Base-by-base conservation (phyloP, 2,888 invertebrate genomes). In the Caenorhabditis panamensis region DNA sequence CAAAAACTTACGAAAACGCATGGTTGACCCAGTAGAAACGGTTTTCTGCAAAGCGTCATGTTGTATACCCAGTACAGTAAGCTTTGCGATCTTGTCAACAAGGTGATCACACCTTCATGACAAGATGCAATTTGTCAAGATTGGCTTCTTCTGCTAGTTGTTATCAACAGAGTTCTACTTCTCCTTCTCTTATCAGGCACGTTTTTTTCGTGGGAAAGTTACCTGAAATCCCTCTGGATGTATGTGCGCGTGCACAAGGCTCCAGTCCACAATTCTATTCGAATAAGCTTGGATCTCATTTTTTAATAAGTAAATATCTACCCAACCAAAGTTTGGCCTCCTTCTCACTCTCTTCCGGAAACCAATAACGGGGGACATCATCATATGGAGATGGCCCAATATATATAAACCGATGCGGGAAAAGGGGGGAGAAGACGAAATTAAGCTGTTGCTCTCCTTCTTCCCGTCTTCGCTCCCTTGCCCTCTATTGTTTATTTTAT, bases 361-460 rank as follows among this genome's bases (percentile, higher is more conserved):
- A 66, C 54, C 53, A 66, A 54, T 54, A 54, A 41, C 66, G 31
- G 9, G 9, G 37, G 41, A 28, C 41, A 49, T 41, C 41, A 22
- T 26, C 26, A 24, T 26, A n/a, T n/a, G n/a, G n/a, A n/a, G 53
- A 59, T 51, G 69, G 41, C 28, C 69, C 59, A 69, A 28, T 18
- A 62, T 63, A 71, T 71, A 62, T 62, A 63, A 72, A 72, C 63
- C 56, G 11, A 20, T 47, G 47, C 18, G 53, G 5, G 31, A 9
- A 31, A 9, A 31, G 31, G 5, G 31, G 31, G 9, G 49, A 24
- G 69, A 51, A 36, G 58, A 61, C 59, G 41, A 75, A 75, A 75
- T 75, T 75, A 75, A 75, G 75, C 75, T 66, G 75, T 75, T 75
- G 75, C 66, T 73, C 73, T 66, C n/a, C n/a, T 72, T 20, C 58